phyloP scores from a whole-genome alignment of 2,113 vertebrate species.

The Tetraodon nigroviridis region DNA sequence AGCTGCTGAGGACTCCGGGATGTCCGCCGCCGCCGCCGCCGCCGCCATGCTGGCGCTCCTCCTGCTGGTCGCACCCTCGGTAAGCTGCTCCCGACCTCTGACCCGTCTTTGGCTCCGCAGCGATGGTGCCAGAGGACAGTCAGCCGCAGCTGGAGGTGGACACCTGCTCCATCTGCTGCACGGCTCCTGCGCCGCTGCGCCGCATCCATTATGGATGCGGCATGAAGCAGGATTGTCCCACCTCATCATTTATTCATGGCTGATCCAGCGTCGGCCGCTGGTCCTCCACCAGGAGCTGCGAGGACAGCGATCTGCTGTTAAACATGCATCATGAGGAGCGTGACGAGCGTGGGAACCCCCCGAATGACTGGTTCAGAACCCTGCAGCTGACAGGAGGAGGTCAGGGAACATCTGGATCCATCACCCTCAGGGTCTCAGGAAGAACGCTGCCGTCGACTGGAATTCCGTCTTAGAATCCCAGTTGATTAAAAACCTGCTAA shows the following conservation, averaged over 20 bases:
- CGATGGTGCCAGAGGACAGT: too few species aligned
- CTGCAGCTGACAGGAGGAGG: too few species aligned
- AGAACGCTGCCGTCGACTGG: too few species aligned
- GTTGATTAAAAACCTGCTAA: too few species aligned
- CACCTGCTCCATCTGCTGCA: conserved; percentile 9
- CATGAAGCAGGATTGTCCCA: conserved; percentile 10
- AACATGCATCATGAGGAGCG: conserved; percentile 13
- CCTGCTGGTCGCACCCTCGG: conserved; percentile 35
- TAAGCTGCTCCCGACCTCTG: conserved; percentile 23
- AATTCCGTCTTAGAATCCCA: too few species aligned
- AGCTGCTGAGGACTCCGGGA: conserved; percentile 25
- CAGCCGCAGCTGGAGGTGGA: conserved; percentile 32
- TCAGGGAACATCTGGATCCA: too few species aligned
- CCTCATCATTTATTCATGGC: conserved; percentile 42
- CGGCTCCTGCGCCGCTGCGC: conserved; percentile 9
- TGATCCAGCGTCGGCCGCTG: conserved; percentile 20
- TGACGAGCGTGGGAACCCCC: too few species aligned
- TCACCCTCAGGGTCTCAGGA: too few species aligned
- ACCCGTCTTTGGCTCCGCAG: neutral
- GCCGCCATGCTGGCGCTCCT: conserved; percentile 9
- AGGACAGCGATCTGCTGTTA: neutral
- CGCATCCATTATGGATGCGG: conserved; percentile 38
- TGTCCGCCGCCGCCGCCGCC: conserved; percentile 20
- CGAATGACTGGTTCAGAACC: too few species aligned
- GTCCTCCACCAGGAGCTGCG: neutral